phyloP scores from a whole-genome alignment of 2,113 vertebrate species.

The Gallinago undulata region DNA sequence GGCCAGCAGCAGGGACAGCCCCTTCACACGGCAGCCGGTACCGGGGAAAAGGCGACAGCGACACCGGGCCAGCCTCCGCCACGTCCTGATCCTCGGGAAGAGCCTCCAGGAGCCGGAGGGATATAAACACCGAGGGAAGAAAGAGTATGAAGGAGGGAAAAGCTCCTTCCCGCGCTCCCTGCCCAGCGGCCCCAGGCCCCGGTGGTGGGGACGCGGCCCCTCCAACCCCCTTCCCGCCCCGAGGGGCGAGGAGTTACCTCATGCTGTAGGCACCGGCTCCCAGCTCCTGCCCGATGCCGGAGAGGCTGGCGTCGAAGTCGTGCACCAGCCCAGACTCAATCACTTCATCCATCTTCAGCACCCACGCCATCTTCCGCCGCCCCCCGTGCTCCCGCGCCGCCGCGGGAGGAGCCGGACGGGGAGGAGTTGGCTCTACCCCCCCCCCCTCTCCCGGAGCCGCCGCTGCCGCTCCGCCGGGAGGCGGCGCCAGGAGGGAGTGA shows the following conservation, averaged over 20 bases:
- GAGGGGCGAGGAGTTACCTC: constrained; percentile 74
- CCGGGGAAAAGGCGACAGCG: neutral
- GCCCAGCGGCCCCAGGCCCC: neutral
- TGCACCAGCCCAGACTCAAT: constrained; percentile 94
- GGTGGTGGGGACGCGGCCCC: neutral
- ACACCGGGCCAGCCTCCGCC: neutral
- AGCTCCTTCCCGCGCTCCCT: neutral
- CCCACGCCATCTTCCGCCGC: constrained; percentile 86
- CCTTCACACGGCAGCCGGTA: neutral
- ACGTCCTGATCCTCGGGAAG: neutral
- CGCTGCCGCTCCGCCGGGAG: neutral
- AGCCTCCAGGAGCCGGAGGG: too few species aligned
- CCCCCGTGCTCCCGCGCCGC: constrained; percentile 32
- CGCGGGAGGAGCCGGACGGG: constrained; percentile 38
- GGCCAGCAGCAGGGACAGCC: neutral
- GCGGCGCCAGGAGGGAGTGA: neutral
- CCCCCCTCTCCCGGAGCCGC: constrained; percentile 39
- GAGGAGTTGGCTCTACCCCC: neutral
- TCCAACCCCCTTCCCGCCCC: too few species aligned
- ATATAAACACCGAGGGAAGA: too few species aligned
- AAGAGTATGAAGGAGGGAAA: fast-evolving
- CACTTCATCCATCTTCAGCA: constrained; percentile 95
- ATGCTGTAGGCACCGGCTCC: constrained; percentile 94
- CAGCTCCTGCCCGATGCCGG: constrained; percentile 93
- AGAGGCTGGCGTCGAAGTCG: constrained; percentile 92